Evolutionary conservation across 2,888 invertebrate genomes (phyloP).

Genomic region (Craniophora ligustri): DNA sequence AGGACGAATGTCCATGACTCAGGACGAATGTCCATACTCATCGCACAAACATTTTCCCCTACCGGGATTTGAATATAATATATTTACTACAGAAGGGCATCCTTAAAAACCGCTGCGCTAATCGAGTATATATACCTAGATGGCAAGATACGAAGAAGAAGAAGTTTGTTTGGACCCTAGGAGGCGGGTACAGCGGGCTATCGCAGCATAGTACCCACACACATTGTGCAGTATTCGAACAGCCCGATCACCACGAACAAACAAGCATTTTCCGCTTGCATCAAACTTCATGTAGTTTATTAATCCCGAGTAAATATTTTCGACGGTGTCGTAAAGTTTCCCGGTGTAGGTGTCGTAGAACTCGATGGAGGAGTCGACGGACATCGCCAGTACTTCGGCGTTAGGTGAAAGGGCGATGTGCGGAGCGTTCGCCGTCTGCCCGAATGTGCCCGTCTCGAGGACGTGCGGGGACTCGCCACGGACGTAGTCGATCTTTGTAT

Average conservation of each 20-base stretch:
- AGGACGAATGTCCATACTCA: too few species aligned
- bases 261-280: constrained; percentile 91
- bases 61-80: too few species aligned
- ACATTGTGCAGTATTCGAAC: constrained; percentile 94
- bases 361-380: constrained; percentile 89
- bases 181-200: constrained; percentile 75
- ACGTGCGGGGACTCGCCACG: constrained; percentile 94
- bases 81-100: too few species aligned
- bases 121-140: too few species aligned
- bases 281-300: constrained; percentile 93
- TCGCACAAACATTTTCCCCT: too few species aligned
- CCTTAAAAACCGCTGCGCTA: too few species aligned
- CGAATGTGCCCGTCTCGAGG: constrained; percentile 90
- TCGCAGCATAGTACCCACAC: constrained; percentile 80
- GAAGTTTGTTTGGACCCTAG: constrained; percentile 90
- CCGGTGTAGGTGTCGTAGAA: constrained; percentile 92
- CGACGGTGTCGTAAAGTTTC: constrained; percentile 90
- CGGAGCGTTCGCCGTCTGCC: constrained; percentile 86
- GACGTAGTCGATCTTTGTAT: constrained; percentile 94
- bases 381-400: constrained; percentile 93
- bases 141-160: too few species aligned
- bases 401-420: constrained; percentile 93
- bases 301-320: constrained; percentile 91
- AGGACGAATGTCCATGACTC: too few species aligned
- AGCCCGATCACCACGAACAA: constrained; percentile 92